Evolutionary conservation across 2,888 invertebrate genomes (phyloP).

Genomic region (Ferrisia virgata): DNA sequence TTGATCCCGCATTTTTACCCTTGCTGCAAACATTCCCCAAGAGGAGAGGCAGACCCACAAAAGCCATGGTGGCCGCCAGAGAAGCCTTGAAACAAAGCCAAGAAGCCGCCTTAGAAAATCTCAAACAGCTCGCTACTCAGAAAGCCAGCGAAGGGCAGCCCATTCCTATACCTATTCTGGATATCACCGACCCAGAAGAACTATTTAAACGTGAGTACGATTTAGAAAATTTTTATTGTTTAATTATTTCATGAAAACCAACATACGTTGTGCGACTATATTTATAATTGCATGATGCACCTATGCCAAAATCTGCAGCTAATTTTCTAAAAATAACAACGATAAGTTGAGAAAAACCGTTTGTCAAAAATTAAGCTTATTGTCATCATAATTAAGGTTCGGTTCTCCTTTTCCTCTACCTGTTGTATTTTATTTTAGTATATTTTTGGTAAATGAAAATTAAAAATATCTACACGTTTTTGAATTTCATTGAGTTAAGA

Average conservation of each 20-base stretch:
- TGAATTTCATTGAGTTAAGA: no score
- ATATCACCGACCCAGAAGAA: slow-evolving; percentile 5
- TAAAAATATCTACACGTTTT: no score
- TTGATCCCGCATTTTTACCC: background rate
- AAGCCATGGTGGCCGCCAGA: slow-evolving; percentile 42
- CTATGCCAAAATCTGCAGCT: background rate
- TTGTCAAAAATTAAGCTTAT: background rate
- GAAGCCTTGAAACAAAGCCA: slow-evolving; percentile 43
- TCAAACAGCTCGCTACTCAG: slow-evolving; percentile 9
- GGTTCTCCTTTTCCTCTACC: no score
- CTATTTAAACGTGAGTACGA: background rate
- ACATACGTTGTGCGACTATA: background rate
- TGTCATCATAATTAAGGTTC: no score
- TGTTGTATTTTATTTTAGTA: no score
- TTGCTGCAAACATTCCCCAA: slow-evolving; percentile 40
- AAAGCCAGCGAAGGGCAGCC: background rate
- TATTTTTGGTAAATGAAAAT: no score
- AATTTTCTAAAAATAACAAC: background rate
- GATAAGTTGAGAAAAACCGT: background rate
- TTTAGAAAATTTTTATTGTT: background rate
- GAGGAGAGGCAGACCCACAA: slow-evolving; percentile 47
- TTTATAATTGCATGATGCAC: background rate
- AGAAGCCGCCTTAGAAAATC: slow-evolving; percentile 43
- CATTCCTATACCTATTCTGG: background rate
- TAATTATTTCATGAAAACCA: background rate